Evolutionary conservation across 2,888 invertebrate species (phyloP).

Genomic region (Trichopria drosophilae): DNA sequence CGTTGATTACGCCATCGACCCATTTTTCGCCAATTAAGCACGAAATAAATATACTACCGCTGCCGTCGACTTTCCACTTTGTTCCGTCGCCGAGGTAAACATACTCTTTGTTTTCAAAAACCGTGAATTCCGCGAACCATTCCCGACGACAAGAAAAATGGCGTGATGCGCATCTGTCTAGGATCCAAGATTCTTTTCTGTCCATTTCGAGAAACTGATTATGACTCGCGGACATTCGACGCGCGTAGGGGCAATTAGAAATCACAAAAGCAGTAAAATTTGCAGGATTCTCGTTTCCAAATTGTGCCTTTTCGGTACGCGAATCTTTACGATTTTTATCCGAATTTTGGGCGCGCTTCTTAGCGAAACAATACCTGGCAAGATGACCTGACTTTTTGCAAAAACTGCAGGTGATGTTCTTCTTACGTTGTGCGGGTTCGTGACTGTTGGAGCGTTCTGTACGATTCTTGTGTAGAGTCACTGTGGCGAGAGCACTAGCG

Average conservation of each 20-base stretch:
- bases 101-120: constrained; percentile 2
- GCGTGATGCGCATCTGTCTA: constrained; percentile 19
- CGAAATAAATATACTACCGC: constrained; percentile 5
- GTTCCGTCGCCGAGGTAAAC: constrained; percentile 15
- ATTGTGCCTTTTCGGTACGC: no score
- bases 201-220: no score
- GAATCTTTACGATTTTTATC: not conserved
- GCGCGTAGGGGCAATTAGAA: no score
- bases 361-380: constrained; percentile 12
- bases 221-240: no score
- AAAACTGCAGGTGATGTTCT: constrained; percentile 13
- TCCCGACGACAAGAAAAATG: constrained; percentile 8
- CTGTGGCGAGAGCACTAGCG: constrained; percentile 4
- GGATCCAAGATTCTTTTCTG: constrained; percentile 17
- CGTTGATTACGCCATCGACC: not conserved
- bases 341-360: constrained; percentile 2
- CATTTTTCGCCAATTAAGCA: not conserved
- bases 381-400: constrained; percentile 18
- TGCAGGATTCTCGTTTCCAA: no score
- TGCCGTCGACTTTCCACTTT: constrained; percentile 6
- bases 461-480: constrained; percentile 1
- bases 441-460: no score
- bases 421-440: not conserved
- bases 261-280: not conserved
- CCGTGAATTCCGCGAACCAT: constrained; percentile 4